Percentiles rank a stretch among this genome's conserved stretches.
Evolutionary conservation across 2,888 invertebrate species (phyloP).

Genomic region (Rotaria socialis): DNA sequence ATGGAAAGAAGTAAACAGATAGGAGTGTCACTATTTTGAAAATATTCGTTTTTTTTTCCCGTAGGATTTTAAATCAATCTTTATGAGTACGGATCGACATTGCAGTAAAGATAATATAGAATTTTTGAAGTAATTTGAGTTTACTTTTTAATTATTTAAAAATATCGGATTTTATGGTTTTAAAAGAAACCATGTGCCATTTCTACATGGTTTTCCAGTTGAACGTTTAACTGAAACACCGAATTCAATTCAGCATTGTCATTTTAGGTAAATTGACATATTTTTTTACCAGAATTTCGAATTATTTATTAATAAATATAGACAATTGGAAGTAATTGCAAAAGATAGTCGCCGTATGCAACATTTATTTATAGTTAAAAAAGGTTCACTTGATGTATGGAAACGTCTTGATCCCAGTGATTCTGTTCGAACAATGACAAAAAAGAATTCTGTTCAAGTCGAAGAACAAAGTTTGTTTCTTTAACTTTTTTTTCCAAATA

Average conservation of each 20-base stretch:
- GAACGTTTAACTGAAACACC: background rate
- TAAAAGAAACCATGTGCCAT: background rate
- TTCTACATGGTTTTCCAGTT: background rate
- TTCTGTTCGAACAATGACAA: background rate
- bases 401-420: background rate
- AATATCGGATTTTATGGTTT: background rate
- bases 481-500: background rate
- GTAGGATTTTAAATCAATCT: background rate
- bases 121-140: background rate
- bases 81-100: background rate
- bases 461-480: background rate
- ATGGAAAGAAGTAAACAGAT: slow-evolving; percentile 8
- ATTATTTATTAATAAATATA: background rate
- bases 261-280: background rate
- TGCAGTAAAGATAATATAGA: background rate
- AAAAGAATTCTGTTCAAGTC: background rate
- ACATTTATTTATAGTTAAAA: slow-evolving; percentile 26
- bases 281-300: too few relatives aligned
- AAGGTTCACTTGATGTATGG: slow-evolving; percentile 26
- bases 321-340: background rate
- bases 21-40: too few relatives aligned
- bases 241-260: slow-evolving; percentile 1
- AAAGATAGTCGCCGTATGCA: slow-evolving; percentile 8
- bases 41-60: background rate
- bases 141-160: too few relatives aligned